Evolutionary conservation across 2,888 invertebrate genomes (phyloP).

Genomic region (Ctenicera cuprea): DNA sequence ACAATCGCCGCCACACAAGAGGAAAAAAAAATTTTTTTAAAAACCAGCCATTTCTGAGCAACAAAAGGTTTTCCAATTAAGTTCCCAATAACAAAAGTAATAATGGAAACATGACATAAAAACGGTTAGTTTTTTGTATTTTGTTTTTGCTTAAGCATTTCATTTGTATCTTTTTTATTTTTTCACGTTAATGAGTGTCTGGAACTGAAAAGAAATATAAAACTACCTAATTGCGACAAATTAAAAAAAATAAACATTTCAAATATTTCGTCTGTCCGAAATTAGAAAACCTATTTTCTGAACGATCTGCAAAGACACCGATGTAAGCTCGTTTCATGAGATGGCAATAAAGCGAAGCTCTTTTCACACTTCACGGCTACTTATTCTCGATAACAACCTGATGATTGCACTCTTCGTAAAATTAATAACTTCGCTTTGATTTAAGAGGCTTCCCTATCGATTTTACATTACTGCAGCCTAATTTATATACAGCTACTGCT

Average conservation of each 20-base stretch:
- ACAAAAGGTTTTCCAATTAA: no score
- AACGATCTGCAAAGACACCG: conserved; percentile 14
- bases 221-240: no score
- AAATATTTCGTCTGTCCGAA: neutral
- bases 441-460: conserved; percentile 33
- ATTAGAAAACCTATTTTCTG: neutral
- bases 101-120: neutral
- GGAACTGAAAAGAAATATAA: no score
- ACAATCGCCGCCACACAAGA: neutral
- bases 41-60: no score
- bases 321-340: conserved; percentile 17
- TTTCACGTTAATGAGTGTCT: no score
- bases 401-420: conserved; percentile 36
- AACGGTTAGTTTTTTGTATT: neutral
- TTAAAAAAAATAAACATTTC: no score
- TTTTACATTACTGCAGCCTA: conserved; percentile 31
- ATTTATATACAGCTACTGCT: conserved; percentile 28
- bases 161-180: no score
- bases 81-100: no score
- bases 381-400: conserved; percentile 45
- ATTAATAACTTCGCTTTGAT: conserved; percentile 42
- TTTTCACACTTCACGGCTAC: conserved; percentile 30
- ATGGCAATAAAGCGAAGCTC: conserved; percentile 1
- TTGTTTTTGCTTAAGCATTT: neutral
- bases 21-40: no score